Evolutionary conservation across 2,888 invertebrate species (phyloP).

Genomic region (Drymonia ruficornis): DNA sequence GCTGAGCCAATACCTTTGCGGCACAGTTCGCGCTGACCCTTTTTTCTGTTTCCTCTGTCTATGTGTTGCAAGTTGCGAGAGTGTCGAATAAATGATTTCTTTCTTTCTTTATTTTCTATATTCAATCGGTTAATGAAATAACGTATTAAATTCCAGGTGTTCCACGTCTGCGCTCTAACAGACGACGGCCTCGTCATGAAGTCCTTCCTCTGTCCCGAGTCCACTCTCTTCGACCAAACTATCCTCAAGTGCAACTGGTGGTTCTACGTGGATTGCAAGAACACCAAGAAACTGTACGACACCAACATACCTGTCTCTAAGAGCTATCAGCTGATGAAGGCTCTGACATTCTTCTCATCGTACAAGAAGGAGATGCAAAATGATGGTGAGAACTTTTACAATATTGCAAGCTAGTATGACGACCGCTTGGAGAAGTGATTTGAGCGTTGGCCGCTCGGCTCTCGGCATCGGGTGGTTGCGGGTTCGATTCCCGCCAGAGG

Average conservation of each 20-base stretch:
- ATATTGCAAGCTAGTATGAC: no score
- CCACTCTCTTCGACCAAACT: slow-evolving; percentile 95
- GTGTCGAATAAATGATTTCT: no score
- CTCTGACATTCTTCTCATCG: slow-evolving; percentile 94
- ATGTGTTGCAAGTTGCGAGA: no score
- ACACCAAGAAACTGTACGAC: slow-evolving; percentile 91
- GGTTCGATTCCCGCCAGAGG: no score
- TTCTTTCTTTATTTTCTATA: no score
- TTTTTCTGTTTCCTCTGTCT: no score
- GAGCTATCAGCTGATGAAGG: slow-evolving; percentile 96
- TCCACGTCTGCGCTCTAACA: slow-evolving; percentile 95
- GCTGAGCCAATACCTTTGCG: no score
- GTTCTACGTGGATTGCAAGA: slow-evolving; percentile 96
- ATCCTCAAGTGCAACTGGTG: slow-evolving; percentile 97
- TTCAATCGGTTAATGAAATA: not conserved
- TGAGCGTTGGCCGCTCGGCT: no score
- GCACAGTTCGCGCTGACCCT: no score
- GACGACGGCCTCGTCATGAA: slow-evolving; percentile 96
- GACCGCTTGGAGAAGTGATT: no score
- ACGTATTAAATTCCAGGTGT: slow-evolving; percentile 86
- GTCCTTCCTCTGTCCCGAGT: slow-evolving; percentile 95
- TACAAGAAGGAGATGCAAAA: slow-evolving; percentile 88
- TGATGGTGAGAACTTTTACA: slow-evolving; percentile 47
- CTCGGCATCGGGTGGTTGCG: no score
- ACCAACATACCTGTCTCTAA: slow-evolving; percentile 96